Conservation (phyloP, 2,113 vertebrate species). For the Anseranas semipalmata region DNA sequence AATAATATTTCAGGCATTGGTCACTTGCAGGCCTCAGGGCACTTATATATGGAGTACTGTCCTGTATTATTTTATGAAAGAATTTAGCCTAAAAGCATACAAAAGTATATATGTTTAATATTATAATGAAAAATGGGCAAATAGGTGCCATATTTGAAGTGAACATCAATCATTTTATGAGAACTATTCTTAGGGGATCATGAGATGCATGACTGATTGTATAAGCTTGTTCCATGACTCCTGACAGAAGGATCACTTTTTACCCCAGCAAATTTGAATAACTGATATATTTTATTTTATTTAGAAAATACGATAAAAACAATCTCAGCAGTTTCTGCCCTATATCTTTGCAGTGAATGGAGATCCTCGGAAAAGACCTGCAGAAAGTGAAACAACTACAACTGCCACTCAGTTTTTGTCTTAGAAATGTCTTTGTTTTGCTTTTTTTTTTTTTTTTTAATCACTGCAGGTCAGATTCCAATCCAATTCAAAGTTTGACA, state of each 20-base stretch:
- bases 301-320: neutral
- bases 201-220: neutral
- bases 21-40: neutral
- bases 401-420: neutral
- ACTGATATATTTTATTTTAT: neutral
- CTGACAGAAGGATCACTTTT: neutral
- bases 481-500: neutral
- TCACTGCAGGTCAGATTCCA: neutral
- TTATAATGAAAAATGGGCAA: neutral
- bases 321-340: neutral
- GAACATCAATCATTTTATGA: neutral
- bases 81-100: neutral
- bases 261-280: neutral
- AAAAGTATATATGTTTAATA: neutral
- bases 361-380: neutral
- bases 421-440: neutral
- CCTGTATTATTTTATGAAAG: neutral
- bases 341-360: neutral
- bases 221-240: neutral
- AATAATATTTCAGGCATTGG: neutral
- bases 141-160: neutral
- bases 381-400: neutral
- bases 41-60: neutral
- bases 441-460: neutral
- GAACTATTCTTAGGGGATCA: neutral